Percentiles rank a stretch among this genome's conserved stretches.
Conservation (phyloP, 2,888 invertebrate species). For the Papilio protenor region DNA sequence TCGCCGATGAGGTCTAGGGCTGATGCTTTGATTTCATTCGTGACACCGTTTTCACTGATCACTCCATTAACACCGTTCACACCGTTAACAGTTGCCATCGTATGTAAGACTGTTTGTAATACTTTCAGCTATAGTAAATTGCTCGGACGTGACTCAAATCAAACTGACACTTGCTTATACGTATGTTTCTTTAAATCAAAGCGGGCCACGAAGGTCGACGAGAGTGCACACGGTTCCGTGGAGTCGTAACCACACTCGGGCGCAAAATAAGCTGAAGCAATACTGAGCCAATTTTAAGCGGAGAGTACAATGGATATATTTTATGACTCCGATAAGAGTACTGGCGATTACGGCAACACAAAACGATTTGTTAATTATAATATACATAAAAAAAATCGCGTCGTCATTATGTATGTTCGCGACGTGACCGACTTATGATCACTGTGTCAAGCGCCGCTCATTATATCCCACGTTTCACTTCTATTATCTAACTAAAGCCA, state of each 20-base stretch:
- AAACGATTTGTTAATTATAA: constrained; percentile 13
- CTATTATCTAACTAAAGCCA: constrained; percentile 50
- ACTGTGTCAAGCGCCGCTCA: constrained; percentile 6
- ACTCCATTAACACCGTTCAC: constrained; percentile 20
- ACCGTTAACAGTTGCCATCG: constrained; percentile 36
- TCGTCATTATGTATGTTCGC: not conserved
- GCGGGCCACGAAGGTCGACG: constrained; percentile 38
- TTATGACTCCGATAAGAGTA: constrained; percentile 30
- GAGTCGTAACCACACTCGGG: constrained; percentile 6
- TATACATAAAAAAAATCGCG: not conserved
- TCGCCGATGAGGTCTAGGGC: constrained; percentile 77
- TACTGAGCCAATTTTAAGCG: constrained; percentile 3
- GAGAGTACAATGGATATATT: constrained; percentile 21
- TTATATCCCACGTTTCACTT: constrained; percentile 33
- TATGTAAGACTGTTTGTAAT: not conserved
- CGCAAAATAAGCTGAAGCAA: constrained; percentile 27
- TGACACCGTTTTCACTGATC: constrained; percentile 55
- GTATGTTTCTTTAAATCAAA: constrained; percentile 35
- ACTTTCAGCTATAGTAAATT: constrained; percentile 4
- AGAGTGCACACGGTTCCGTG: constrained; percentile 33
- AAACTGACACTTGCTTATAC: constrained; percentile 24
- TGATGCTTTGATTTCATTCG: constrained; percentile 72
- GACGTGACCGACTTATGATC: constrained; percentile 12
- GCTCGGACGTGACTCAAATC: constrained; percentile 21
- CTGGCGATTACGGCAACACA: constrained; percentile 1